phyloP scores from a whole-genome alignment of 2,113 vertebrate genomes.

The Lota lota region DNA sequence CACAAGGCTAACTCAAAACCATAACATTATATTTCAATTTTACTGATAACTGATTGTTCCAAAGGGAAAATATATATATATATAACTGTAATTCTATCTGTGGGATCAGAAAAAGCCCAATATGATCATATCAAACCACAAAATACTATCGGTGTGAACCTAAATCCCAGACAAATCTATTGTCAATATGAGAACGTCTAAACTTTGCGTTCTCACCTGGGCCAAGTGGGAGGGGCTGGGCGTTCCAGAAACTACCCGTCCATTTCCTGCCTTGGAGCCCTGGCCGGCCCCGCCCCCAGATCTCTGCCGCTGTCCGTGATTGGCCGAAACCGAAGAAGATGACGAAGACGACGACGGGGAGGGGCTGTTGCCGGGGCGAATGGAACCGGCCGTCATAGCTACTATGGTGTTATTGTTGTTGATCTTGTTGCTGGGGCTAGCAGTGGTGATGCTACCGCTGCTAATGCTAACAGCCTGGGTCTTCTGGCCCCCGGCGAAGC shows the following conservation, averaged over 20 bases:
- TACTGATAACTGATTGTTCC: no score
- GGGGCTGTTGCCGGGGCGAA: constrained; percentile 42
- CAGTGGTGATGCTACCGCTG: constrained; percentile 31
- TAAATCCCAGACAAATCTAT: no score
- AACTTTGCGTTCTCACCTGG: constrained; percentile 52
- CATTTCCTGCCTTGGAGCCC: constrained; percentile 60
- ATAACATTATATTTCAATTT: no score
- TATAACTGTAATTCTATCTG: no score
- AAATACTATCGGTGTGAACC: no score
- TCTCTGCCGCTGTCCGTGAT: constrained; percentile 67
- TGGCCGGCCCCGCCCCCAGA: constrained; percentile 56
- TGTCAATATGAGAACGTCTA: no score
- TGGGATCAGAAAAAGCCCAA: no score
- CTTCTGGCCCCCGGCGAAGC: constrained; percentile 54
- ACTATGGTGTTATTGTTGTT: constrained; percentile 33
- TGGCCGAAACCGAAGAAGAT: constrained; percentile 46
- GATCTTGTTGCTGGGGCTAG: constrained; percentile 16
- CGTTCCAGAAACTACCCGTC: constrained; percentile 55
- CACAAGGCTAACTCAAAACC: no score
- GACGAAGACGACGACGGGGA: constrained; percentile 44
- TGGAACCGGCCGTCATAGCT: constrained; percentile 22
- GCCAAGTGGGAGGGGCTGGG: constrained; percentile 70
- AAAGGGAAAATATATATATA: no score
- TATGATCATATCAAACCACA: no score
- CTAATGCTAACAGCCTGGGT: constrained; percentile 26